A percentile compares a stretch with the other conserved stretches of the same genome.
These are phyloP conservation scores for Cryptophagus acutangulus DNA, from an alignment of 2,888 invertebrate genomes.

Conservation along the genomic window DNA sequence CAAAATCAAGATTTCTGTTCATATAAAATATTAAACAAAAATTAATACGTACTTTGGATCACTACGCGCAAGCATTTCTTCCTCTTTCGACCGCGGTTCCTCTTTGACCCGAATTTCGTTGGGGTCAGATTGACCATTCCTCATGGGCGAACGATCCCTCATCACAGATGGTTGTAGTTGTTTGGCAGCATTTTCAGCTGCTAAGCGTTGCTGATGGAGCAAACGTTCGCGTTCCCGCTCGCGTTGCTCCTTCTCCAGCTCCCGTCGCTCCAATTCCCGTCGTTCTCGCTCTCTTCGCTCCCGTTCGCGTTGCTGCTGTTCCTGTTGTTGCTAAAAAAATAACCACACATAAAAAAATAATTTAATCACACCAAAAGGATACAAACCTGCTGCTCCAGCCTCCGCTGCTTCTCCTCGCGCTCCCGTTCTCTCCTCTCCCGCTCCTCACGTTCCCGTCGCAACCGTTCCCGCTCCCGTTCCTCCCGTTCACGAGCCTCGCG, in stretches of 20 bases:
- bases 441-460: constrained; percentile 55
- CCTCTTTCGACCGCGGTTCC: constrained; percentile 55
- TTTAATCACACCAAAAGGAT: too few relatives aligned
- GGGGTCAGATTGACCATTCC: constrained; percentile 59
- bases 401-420: constrained; percentile 49
- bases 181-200: constrained; percentile 49
- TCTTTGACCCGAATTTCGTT: constrained; percentile 57
- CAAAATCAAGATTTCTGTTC: too few relatives aligned
- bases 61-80: constrained; percentile 37
- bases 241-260: constrained; percentile 53
- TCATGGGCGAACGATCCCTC: constrained; percentile 69
- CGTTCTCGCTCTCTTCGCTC: constrained; percentile 51
- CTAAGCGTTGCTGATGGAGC: constrained; percentile 55
- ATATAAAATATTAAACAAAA: neutral
- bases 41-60: constrained; percentile 50
- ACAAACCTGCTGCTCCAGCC: constrained; percentile 51
- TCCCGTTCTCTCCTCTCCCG: constrained; percentile 57
- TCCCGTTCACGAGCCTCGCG: constrained; percentile 59
- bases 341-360: constrained; percentile 12
- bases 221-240: constrained; percentile 58
- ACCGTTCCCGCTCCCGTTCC: constrained; percentile 53
- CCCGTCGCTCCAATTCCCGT: constrained; percentile 55
- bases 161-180: constrained; percentile 45
- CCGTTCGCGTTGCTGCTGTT: constrained; percentile 50
- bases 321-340: constrained; percentile 39